These are phyloP conservation scores for Corythoichthys haematopterus DNA, from an alignment of 2,113 vertebrate genomes.

Conservation along the genomic window DNA sequence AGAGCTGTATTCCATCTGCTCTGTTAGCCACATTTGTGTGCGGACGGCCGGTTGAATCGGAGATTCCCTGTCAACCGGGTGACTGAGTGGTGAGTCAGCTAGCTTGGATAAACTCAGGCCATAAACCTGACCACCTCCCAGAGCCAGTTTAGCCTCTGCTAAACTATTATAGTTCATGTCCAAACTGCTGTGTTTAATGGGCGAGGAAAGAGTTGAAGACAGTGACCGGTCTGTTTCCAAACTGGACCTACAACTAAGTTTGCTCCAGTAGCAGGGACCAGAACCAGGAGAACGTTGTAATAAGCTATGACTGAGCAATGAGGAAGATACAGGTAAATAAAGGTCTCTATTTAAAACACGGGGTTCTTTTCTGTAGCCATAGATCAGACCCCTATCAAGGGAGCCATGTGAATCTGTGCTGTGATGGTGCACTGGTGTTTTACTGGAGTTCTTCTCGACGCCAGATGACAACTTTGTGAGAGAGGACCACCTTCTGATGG, in stretches of 20 bases:
- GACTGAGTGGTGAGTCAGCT: slow-evolving; percentile 67
- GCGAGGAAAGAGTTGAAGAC: slow-evolving; percentile 66
- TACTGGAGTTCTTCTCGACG: slow-evolving; percentile 52
- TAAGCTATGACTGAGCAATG: slow-evolving; percentile 58
- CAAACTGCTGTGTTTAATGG: slow-evolving; percentile 76
- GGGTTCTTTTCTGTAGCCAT: slow-evolving; percentile 68
- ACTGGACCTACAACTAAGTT: slow-evolving; percentile 46
- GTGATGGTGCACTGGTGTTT: slow-evolving; percentile 33
- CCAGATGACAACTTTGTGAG: slow-evolving; percentile 54
- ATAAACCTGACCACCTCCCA: neutral
- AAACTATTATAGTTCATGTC: slow-evolving; percentile 83
- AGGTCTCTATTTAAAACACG: slow-evolving; percentile 68
- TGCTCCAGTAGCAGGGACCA: slow-evolving; percentile 77
- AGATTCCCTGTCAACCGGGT: slow-evolving; percentile 73
- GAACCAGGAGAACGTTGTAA: slow-evolving; percentile 69
- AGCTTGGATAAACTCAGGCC: slow-evolving; percentile 62
- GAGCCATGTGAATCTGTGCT: slow-evolving; percentile 62
- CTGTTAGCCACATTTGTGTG: slow-evolving; percentile 94
- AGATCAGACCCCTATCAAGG: slow-evolving; percentile 64
- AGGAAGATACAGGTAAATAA: slow-evolving; percentile 65
- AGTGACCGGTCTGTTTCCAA: slow-evolving; percentile 61
- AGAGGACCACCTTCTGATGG: slow-evolving; percentile 87
- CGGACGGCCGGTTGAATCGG: slow-evolving; percentile 84
- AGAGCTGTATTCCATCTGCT: slow-evolving; percentile 82
- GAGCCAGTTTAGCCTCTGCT: slow-evolving; percentile 73